These are phyloP conservation scores for Excalfactoria chinensis DNA, from an alignment of 2,113 vertebrate species.

Conservation along the genomic window DNA sequence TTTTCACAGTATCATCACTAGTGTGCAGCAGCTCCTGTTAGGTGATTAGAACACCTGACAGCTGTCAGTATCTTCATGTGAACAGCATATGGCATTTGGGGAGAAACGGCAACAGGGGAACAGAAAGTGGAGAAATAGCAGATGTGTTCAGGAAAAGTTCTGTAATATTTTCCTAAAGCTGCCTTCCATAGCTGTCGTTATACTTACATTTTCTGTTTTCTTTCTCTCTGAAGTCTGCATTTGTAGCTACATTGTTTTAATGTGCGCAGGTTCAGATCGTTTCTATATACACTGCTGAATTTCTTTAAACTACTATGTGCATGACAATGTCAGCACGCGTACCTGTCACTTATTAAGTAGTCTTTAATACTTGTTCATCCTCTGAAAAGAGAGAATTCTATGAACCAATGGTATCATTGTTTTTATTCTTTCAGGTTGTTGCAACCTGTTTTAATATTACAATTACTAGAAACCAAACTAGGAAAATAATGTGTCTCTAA, in stretches of 20 bases:
- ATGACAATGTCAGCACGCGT: not conserved
- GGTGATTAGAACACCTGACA: not conserved
- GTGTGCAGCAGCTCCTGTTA: not conserved
- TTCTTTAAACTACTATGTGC: not conserved
- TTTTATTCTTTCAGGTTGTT: not conserved
- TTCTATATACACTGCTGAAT: not conserved
- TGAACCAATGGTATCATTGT: not conserved
- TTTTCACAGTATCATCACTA: not conserved
- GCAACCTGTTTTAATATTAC: not conserved
- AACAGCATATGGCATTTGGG: not conserved
- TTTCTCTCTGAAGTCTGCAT: not conserved
- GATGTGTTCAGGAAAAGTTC: not conserved
- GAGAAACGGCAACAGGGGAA: not conserved
- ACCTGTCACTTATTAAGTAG: not conserved
- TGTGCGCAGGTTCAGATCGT: not conserved
- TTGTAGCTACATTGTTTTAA: not conserved
- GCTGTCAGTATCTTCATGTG: not conserved
- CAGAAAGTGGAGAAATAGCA: not conserved
- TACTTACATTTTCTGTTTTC: not conserved
- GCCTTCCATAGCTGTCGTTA: not conserved
- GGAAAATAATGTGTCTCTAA: not conserved
- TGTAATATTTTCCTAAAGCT: not conserved
- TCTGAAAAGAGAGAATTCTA: not conserved
- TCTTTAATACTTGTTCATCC: not conserved
- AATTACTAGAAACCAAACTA: not conserved